Evolutionary conservation across 2,113 vertebrate species (phyloP), one percentile per base, ranked within the genome.

Genomic region (Oceanites oceanicus): DNA sequence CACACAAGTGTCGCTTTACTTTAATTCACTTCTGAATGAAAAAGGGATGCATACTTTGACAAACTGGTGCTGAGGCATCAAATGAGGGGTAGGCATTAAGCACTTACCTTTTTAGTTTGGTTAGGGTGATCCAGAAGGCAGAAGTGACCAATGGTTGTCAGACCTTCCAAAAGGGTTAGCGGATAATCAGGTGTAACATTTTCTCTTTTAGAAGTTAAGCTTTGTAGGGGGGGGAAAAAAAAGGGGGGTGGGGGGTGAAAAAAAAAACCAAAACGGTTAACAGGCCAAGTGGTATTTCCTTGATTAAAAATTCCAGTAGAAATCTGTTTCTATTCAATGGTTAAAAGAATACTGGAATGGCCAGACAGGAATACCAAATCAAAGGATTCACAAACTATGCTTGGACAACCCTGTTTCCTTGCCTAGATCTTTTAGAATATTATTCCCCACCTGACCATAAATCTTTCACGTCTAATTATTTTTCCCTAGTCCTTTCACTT

Each of bases 141-240:
- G 83, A 99, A 99, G 94, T 99, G 99, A 86, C 98, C 98, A 34
- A 99, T 99, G 63, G 98, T 98, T 65, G 99, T 99, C 72, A 99
- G 98, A 25, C 99, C 99, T 98, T 99, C 99, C 68, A 99, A 90
- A 36, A 99, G 98, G 38, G 99, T 99, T 45, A 99, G 97, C 30
- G 99, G 99, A 81, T 99, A 99, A 97, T 99, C 99, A 36, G 99
- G 99, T 4, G 99, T 98, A 83, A 99, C 98, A 91, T 99, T 99
- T 97, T 99, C 99, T 92, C 97, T 99, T 97, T 98, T 99, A 42
- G 97, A 97, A 95, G 97, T 98, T 21, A 97, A 79, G 90, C 99
- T 99, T 95, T 84, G 66, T 78, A 18, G 27, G 11, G n/a, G 38
- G 38, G 38, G 16, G 11, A 52, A 84, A 45, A 85, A 75, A 63